Base-by-base conservation (phyloP, 2,113 vertebrate species). In the Leptodactylus fuscus region DNA sequence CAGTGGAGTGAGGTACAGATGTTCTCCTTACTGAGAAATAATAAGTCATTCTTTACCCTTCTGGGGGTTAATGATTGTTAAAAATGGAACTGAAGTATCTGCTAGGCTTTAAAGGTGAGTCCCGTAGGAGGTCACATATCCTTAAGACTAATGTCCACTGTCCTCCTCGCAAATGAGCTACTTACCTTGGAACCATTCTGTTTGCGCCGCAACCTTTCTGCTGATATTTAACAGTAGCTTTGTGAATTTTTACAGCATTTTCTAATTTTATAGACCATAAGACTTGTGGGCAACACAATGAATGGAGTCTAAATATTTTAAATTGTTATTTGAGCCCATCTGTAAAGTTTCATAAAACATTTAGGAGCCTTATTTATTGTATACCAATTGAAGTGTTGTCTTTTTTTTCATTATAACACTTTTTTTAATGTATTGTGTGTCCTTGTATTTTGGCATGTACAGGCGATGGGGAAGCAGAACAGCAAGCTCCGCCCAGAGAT, bases 401-500 rank as follows among this genome's bases (percentile, higher is more conserved):
- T n/a, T n/a, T n/a, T n/a, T n/a, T n/a, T n/a, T n/a, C n/a, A n/a
- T n/a, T n/a, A n/a, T n/a, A n/a, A n/a, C n/a, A n/a, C n/a, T 48
- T 48, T 48, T 48, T 12, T 48, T 48, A 5, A 12, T 48, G 46
- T 41, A 6, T 41, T 41, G 5, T 29, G 0, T 87, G 82, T 60
- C 34, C 9, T 12, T 55, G 13, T 2, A 0, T 10, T 49, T 70
- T 74, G 38, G 18, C 44, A 75, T 75, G 15, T 69, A 46, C 88
- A 91, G 67, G 87, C 86, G 79, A 99, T 99, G 98, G 98, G 98
- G 89, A 99, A 99, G 91, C 98, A 99, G 92, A 99, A 99, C 94
- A 99, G 98, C 95, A 99, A 99, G 88, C 95, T 99, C 67, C 94
- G 98, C 73, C 98, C 98, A 0, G 98, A 99, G 95, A 96, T 99